phyloP scores from a whole-genome alignment of 1,140 invertebrate genomes.

The Brachionus manjavacas region DNA sequence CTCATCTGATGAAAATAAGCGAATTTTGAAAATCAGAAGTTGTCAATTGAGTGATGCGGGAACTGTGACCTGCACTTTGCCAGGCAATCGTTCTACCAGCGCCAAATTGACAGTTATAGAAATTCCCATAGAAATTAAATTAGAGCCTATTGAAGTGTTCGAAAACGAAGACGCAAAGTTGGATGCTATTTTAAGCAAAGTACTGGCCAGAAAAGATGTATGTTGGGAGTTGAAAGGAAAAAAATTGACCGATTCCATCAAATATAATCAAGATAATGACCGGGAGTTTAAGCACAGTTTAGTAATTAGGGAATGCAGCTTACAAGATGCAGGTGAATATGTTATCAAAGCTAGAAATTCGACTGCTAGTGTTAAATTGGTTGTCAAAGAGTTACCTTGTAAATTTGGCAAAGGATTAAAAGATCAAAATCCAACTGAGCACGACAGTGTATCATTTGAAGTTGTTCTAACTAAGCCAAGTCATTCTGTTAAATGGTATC shows the following conservation, averaged over 20 bases:
- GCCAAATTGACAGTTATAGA: constrained; percentile 29
- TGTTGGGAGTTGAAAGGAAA: not conserved
- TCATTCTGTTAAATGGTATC: constrained; percentile 39
- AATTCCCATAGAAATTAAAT: constrained; percentile 31
- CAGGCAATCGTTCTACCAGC: not conserved
- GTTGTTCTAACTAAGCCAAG: constrained; percentile 28
- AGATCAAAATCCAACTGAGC: constrained; percentile 33
- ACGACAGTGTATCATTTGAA: constrained; percentile 14
- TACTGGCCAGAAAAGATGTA: constrained; percentile 3
- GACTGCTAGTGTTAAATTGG: constrained; percentile 33
- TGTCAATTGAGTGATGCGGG: constrained; percentile 28
- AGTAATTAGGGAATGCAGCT: not conserved
- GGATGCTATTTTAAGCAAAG: constrained; percentile 23
- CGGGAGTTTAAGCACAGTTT: not conserved
- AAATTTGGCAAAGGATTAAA: not conserved
- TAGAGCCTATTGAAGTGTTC: constrained; percentile 34
- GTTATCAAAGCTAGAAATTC: constrained; percentile 34
- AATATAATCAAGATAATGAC: constrained; percentile 32
- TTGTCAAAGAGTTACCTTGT: constrained; percentile 43
- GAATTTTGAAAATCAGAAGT: constrained; percentile 14
- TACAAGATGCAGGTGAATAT: constrained; percentile 44
- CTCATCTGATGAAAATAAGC: not conserved
- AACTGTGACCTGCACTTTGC: constrained; percentile 1
- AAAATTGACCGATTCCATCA: constrained; percentile 16
- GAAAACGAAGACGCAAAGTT: constrained; percentile 27